A percentile compares a stretch with the other conserved stretches of the same genome.
These are phyloP conservation scores for Atlantisia rogersi DNA, from an alignment of 2,113 vertebrate genomes.

Conservation along the genomic window DNA sequence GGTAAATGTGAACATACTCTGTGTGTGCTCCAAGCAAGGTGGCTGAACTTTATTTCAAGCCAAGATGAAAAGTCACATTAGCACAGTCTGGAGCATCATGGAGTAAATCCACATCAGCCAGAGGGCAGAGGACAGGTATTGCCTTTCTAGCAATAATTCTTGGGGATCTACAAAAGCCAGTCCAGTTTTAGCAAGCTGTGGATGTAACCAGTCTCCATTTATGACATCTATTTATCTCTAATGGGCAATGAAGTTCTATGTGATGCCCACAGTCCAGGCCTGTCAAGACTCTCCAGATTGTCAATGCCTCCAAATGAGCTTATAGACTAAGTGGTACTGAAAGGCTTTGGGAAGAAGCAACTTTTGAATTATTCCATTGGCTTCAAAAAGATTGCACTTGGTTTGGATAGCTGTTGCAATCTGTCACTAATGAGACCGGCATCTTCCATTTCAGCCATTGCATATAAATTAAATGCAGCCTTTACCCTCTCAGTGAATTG, in stretches of 20 bases:
- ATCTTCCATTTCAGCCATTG: background rate
- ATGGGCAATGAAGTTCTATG: background rate
- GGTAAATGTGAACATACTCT: background rate
- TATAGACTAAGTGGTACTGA: background rate
- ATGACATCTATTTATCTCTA: background rate
- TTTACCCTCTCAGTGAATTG: background rate
- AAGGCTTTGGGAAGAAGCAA: background rate
- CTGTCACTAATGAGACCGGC: background rate
- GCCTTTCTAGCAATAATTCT: background rate
- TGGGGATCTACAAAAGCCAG: background rate
- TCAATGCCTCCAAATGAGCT: background rate
- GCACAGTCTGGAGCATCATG: background rate
- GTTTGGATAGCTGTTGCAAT: background rate
- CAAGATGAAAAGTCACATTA: background rate
- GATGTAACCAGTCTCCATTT: background rate
- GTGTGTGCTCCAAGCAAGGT: background rate
- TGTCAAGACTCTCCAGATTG: background rate
- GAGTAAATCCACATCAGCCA: background rate
- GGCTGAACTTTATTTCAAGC: background rate
- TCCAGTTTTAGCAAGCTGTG: background rate
- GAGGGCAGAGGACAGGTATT: background rate
- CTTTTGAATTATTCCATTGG: background rate
- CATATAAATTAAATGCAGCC: background rate
- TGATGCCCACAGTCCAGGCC: background rate
- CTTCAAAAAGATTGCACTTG: background rate